These are phyloP conservation scores for Brachyistius frenatus DNA, from an alignment of 2,113 vertebrate genomes.

Conservation along the genomic window DNA sequence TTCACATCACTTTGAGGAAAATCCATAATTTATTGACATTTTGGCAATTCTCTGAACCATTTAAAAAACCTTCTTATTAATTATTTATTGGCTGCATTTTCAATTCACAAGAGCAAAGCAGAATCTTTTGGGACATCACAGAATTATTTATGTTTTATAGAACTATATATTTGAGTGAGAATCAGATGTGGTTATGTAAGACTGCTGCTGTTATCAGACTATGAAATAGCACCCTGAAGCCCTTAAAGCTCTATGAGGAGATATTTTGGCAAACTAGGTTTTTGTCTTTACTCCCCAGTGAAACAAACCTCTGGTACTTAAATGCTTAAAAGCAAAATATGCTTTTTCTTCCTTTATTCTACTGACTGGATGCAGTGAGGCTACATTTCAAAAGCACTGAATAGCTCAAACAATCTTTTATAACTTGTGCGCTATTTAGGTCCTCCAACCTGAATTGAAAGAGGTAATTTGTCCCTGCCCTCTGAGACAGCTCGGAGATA, in stretches of 20 bases:
- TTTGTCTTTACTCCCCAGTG: slow-evolving; percentile 30
- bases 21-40: slow-evolving; percentile 63
- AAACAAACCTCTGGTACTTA: slow-evolving; percentile 18
- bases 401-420: slow-evolving; percentile 23
- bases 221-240: slow-evolving; percentile 53
- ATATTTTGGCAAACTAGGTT: slow-evolving; percentile 46
- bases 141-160: slow-evolving; percentile 61
- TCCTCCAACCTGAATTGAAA: neutral
- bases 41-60: slow-evolving; percentile 55
- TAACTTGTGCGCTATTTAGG: neutral
- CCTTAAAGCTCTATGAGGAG: slow-evolving; percentile 42
- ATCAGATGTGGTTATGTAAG: slow-evolving; percentile 63
- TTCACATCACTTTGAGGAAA: slow-evolving; percentile 35
- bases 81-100: slow-evolving; percentile 55
- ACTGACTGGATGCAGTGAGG: slow-evolving; percentile 4
- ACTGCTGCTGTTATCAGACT: slow-evolving; percentile 54
- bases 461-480: neutral
- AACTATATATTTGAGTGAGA: slow-evolving; percentile 51
- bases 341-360: neutral
- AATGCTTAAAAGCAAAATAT: neutral
- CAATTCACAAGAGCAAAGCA: slow-evolving; percentile 43
- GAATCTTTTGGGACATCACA: slow-evolving; percentile 57
- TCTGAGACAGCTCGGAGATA: too few species aligned
- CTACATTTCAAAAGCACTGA: slow-evolving; percentile 8
- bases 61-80: slow-evolving; percentile 59